Base-by-base conservation (phyloP, 2,113 vertebrate genomes). In the Menura novaehollandiae region DNA sequence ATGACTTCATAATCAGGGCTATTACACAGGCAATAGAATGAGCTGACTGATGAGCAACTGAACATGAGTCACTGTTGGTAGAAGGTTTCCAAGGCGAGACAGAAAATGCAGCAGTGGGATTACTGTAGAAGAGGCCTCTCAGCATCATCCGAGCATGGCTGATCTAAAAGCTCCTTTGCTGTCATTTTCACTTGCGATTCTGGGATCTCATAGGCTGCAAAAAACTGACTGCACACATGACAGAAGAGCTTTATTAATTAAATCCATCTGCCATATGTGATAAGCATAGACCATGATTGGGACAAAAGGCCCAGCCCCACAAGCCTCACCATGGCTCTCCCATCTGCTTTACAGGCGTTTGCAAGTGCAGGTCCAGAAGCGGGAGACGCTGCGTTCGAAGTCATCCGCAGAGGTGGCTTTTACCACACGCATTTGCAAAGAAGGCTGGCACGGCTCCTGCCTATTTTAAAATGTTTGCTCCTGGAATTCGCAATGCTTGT, bases 401-500 rank as follows among this genome's bases (percentile, higher is more conserved):
- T 22, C 33, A 17, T 53, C 46, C 0, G 0, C 81, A 87, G 81
- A 89, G 74, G 77, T 94, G 82, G 59, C 53, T 91, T 93, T 79
- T 66, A 52, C 71, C 77, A 73, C 85, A 43, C 8, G 0, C 26
- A 0, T 63, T 77, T 84, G 41, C 79, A 86, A 67, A 78, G 73
- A 21, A 33, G 67, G 59, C 47, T 96, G 94, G 59, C 79, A 60
- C 52, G 35, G 69, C 28, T 93, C 89, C 83, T 91, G 72, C 27
- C 79, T 88, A 59, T 64, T 95, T 86, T 77, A 85, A 95, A 97
- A 73, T 6, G 8, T 93, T 94, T 93, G 47, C 92, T 93, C 63
- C 92, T 96, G 89, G 88, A 94, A 96, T 93, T 96, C 2, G n/a
- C 46, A 72, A 88, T 78, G 91, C 92, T 95, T 95, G 92, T 97